A percentile compares a stretch with the other conserved stretches of the same genome.
These are phyloP conservation scores for Pterostichus madidus DNA, from an alignment of 2,888 invertebrate genomes.

Conservation along the genomic window DNA sequence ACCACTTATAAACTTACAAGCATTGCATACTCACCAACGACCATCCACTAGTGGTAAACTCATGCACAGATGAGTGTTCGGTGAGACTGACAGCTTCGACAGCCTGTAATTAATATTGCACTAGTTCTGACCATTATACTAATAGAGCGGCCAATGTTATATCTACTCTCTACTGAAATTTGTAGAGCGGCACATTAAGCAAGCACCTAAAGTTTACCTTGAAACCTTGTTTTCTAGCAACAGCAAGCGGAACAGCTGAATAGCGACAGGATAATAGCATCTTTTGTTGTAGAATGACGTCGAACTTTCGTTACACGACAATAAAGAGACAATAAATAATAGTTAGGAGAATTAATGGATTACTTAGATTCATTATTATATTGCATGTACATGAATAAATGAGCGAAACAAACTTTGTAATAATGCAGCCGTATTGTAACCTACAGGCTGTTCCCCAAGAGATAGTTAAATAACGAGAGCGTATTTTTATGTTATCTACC, in stretches of 20 bases:
- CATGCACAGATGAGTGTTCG: slow-evolving; percentile 5
- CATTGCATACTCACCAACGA: not conserved
- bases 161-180: not conserved
- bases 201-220: not conserved
- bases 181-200: not conserved
- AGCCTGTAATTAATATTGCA: slow-evolving; percentile 18
- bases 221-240: not conserved
- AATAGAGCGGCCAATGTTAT: not conserved
- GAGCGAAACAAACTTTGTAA: too few species aligned
- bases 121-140: not conserved
- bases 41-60: not conserved
- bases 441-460: too few species aligned
- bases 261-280: too few species aligned
- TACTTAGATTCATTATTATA: slow-evolving; percentile 6
- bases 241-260: too few species aligned
- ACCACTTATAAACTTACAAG: not conserved
- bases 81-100: slow-evolving; percentile 21
- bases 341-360: not conserved
- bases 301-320: not conserved
- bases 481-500: too few species aligned
- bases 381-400: not conserved
- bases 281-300: not conserved
- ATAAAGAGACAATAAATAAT: slow-evolving; percentile 15
- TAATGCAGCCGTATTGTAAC: too few species aligned
- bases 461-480: too few species aligned